Base-by-base conservation (phyloP, 2,888 invertebrate genomes). In the Drosophila meridiana region DNA sequence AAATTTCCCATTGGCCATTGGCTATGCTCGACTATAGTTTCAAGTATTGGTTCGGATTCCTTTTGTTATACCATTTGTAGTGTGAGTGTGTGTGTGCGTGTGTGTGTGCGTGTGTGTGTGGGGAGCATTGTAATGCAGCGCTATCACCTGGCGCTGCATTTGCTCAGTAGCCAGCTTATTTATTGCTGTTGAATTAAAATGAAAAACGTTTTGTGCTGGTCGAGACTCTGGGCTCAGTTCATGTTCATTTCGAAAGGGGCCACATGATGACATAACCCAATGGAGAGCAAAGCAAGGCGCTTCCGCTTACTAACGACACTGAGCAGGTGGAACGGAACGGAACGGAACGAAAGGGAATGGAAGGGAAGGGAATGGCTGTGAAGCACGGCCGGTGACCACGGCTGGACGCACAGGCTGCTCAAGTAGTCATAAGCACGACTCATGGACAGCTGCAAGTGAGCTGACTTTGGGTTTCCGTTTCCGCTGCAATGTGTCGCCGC, bases 401-500 rank as follows among this genome's bases (percentile, higher is more conserved):
- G 61, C 57, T 80, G 77, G 64, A 68, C 65, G 78, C 80, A 76
- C 76, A 73, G 74, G 63, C 78, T 85, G 72, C 78, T 81, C 76
- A 80, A 85, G 87, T 65, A 84, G 79, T 89, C 84, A 89, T 87
- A 89, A 89, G 89, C 85, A 85, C 89, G 72, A 69, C 62, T 72
- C 75, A 50, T 63, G 81, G 53, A 81, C 89, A 84, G 81, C 83
- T 87, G 81, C 83, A 83, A 80, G 77, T 73, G 78, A 81, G 62
- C 43, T 58, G 60, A 52, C 61, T 62, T 87, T 72, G 57, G 74
- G 87, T 82, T 84, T 80, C 85, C 84, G 84, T 55, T 85, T 84
- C 88, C 90, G 89, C 65, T 87, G 89, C 87, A 85, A 85, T 85
- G 89, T 85, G 85, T 85, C 87, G 85, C 84, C 82, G 79, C 82